Evolutionary conservation across 92 coral and sea anemone genomes (phyloP), one percentile per base, ranked within the genome.

Genomic region (Metridium senile): DNA sequence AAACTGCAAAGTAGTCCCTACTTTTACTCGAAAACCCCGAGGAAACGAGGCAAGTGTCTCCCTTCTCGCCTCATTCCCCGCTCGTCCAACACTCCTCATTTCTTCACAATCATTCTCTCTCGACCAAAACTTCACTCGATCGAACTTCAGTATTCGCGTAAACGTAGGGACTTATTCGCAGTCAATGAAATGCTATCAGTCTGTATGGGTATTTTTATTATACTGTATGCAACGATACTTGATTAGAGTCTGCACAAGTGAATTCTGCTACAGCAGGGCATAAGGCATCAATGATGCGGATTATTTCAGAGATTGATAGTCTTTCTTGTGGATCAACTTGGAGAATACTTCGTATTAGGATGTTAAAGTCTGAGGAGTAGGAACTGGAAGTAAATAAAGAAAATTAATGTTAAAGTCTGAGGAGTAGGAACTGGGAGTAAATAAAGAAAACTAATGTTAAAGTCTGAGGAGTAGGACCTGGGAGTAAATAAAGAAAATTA

Each of bases 301-400:
- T 49, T 62, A 95, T 81, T 45, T 84, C 86, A 17, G 86, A 87
- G 19, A 92, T 87, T 2, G 93, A 33, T 9, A 91, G 88, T 52
- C 99, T 70, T 54, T 95, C 97, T 10, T 87, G 78, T 11, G 99
- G 99, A 34, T 95, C 99, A 66, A 95, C 97, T 58, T 95, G 94
- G 1, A 95, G 85, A 61, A 95, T 87, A 46, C 93, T 89, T 66
- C 87, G 71, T 31, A 95, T 92, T 21, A 95, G 86, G 74, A 89
- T 89, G 64, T 89, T 92, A 28, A 95, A 82, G 66, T 95, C 97
- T 90, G 93, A 70, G 26, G 99, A 95, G 74, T 95, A 95, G 25
- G 74, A 80, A 83, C 99, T 95, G 84, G 69, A 74, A 80, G 53
- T 18, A 39, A 66, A 76, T 39, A 21, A 28, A 59, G 22, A 22